Percentiles rank a stretch among this genome's conserved stretches.
These are phyloP conservation scores for Acholoe squamosa DNA, from an alignment of 2,888 invertebrate species.

Conservation along the genomic window DNA sequence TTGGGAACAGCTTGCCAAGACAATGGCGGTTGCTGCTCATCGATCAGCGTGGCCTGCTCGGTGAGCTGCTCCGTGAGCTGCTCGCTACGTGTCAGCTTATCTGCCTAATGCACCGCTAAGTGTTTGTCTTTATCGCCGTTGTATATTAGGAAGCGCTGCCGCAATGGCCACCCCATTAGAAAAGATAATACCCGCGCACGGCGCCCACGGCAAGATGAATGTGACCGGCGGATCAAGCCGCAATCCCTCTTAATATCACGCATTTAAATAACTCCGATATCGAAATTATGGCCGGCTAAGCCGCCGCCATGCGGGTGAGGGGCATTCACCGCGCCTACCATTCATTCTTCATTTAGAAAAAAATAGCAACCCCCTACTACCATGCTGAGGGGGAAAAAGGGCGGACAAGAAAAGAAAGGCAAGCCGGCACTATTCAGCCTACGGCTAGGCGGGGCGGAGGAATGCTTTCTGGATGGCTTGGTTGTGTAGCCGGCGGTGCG, in stretches of 20 bases:
- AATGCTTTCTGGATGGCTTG: constrained; percentile 54
- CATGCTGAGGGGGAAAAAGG: neutral
- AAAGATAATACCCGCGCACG: constrained; percentile 57
- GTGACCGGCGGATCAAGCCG: constrained; percentile 38
- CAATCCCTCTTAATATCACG: constrained; percentile 63
- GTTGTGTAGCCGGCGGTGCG: constrained; percentile 55
- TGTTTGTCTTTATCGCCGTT: constrained; percentile 61
- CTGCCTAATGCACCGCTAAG: constrained; percentile 61
- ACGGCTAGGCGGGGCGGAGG: neutral
- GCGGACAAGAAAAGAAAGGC: neutral
- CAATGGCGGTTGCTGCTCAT: constrained; percentile 47
- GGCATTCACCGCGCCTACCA: constrained; percentile 28
- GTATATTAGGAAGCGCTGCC: constrained; percentile 50
- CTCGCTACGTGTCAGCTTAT: constrained; percentile 62
- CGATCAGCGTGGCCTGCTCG: constrained; percentile 36
- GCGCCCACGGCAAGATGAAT: constrained; percentile 58
- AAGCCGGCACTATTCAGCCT: neutral
- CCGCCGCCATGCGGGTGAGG: constrained; percentile 29
- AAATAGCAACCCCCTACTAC: neutral
- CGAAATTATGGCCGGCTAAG: constrained; percentile 62
- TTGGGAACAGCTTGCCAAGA: constrained; percentile 55
- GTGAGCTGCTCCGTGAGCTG: neutral
- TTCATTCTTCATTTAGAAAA: constrained; percentile 61
- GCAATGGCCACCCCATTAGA: constrained; percentile 58
- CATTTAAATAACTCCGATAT: constrained; percentile 64